A percentile compares a stretch with the other conserved stretches of the same genome.
phyloP scores from a whole-genome alignment of 2,113 vertebrate species.

The Petrocephalus zakoni region DNA sequence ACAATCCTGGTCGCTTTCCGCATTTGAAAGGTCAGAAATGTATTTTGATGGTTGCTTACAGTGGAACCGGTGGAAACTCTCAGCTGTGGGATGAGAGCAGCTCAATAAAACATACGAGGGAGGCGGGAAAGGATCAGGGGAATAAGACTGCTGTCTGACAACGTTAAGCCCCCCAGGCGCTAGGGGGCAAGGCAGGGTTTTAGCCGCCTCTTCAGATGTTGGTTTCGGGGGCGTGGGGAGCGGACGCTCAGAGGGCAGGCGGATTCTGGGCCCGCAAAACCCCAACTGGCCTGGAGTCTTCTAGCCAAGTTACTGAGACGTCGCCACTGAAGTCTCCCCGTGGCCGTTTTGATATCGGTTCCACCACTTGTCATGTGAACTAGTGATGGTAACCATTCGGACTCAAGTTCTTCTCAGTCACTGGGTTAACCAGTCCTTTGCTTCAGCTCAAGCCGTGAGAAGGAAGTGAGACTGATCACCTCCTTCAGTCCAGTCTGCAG shows the following conservation, averaged over 20 bases:
- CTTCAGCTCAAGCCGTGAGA: too few relatives aligned
- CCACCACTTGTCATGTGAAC: not conserved
- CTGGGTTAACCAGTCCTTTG: too few relatives aligned
- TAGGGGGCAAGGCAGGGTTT: constrained; percentile 67
- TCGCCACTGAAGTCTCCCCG: not conserved
- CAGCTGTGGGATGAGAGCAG: constrained; percentile 64
- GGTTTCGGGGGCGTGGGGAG: constrained; percentile 63
- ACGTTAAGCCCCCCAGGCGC: constrained; percentile 70
- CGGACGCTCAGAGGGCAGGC: constrained; percentile 67
- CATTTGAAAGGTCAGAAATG: constrained; percentile 69
- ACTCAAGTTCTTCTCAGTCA: too few relatives aligned
- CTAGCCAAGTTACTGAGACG: constrained; percentile 16
- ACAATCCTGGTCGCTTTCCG: constrained; percentile 42
- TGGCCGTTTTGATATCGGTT: not conserved
- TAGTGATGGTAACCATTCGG: too few relatives aligned
- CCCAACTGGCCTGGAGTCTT: constrained; percentile 45
- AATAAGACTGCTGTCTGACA: constrained; percentile 70
- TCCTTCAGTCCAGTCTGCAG: too few relatives aligned
- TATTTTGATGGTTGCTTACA: constrained; percentile 66
- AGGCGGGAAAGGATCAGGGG: constrained; percentile 63
- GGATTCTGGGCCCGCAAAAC: constrained; percentile 64
- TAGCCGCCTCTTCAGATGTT: constrained; percentile 73
- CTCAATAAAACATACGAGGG: constrained; percentile 75
- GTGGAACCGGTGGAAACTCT: constrained; percentile 42
- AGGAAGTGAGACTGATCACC: too few relatives aligned